Conservation (phyloP, 2,888 invertebrate genomes). For the Lasioglossum marginatum region DNA sequence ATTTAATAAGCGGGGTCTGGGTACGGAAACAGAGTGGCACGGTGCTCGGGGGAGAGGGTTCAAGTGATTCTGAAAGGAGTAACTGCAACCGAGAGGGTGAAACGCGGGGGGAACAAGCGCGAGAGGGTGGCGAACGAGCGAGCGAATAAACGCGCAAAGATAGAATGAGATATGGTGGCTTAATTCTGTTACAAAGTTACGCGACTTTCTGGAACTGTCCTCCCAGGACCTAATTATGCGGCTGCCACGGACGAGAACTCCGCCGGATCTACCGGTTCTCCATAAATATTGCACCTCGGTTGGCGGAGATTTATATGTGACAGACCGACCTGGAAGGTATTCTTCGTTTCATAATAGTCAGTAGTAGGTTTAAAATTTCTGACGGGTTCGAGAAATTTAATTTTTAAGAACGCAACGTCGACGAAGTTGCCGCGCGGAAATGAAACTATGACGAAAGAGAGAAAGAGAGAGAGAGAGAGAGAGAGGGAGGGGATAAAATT, state of each 20-base stretch:
- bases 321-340: background rate
- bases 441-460: background rate
- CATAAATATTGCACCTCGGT: slow-evolving; percentile 51
- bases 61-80: slow-evolving; percentile 41
- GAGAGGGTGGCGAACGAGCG: slow-evolving; percentile 13
- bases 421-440: background rate
- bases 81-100: background rate
- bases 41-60: slow-evolving; percentile 3
- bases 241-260: slow-evolving; percentile 38
- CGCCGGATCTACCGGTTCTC: slow-evolving; percentile 35
- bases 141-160: slow-evolving; percentile 25
- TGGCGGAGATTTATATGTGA: slow-evolving; percentile 25
- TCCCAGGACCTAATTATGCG: slow-evolving; percentile 64
- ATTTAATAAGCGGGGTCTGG: slow-evolving; percentile 76
- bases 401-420: background rate
- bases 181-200: slow-evolving; percentile 61
- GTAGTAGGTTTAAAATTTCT: background rate
- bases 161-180: slow-evolving; percentile 46
- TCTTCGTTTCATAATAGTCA: slow-evolving; percentile 6
- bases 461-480: background rate
- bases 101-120: background rate
- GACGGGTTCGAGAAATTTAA: background rate
- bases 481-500: background rate
- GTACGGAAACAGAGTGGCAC: slow-evolving; percentile 20
- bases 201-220: slow-evolving; percentile 52